Evolutionary conservation across 2,113 vertebrate species (phyloP).

Genomic region (Tychaedon coryphoeus): DNA sequence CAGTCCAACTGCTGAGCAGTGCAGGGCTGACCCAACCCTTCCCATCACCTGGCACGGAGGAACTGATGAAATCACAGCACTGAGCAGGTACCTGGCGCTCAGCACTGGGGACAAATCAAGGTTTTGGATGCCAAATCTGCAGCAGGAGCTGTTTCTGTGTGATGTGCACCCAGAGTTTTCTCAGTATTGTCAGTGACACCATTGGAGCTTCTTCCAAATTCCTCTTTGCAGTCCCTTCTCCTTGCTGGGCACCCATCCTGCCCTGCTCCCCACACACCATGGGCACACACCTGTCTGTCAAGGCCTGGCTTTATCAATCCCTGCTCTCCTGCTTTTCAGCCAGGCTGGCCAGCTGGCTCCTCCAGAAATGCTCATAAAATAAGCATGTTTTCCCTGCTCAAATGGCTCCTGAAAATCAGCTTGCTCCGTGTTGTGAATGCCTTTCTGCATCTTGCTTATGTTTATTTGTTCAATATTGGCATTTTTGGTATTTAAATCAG

Average conservation of each 20-base stretch:
- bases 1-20: neutral
- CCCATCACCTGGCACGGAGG: neutral
- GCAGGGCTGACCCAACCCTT: neutral
- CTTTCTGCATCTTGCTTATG: fast-evolving
- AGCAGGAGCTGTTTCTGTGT: neutral
- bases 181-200: fast-evolving
- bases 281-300: neutral
- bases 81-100: neutral
- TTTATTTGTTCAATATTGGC: neutral
- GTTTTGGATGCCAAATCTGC: fast-evolving
- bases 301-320: neutral
- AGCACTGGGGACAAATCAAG: neutral
- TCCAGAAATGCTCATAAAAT: neutral
- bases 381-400: neutral
- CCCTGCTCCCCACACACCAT: fast-evolving
- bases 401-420: neutral
- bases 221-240: neutral
- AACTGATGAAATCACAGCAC: neutral
- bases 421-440: fast-evolving
- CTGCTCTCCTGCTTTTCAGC: neutral
- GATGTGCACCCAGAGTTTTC: neutral
- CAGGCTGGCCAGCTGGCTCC: neutral
- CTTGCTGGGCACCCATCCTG: neutral
- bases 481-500: neutral
- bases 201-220: neutral